A percentile compares a stretch with the other conserved stretches of the same genome.
Evolutionary conservation across 2,797 vertebrate genomes (phyloP).

Genomic region (Morelia viridis): DNA sequence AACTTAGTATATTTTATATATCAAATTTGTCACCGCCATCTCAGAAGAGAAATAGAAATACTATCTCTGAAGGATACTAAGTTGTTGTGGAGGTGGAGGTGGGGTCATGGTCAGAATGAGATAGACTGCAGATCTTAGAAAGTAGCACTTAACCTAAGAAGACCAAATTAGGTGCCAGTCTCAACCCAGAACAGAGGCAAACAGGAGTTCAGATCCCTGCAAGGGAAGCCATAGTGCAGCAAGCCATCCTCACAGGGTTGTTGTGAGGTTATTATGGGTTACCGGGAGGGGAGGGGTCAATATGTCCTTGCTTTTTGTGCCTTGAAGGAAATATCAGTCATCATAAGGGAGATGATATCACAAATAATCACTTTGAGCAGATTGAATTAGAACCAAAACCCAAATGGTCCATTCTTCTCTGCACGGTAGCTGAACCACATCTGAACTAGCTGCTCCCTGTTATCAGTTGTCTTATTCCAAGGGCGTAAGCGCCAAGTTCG

Average conservation of each 20-base stretch:
- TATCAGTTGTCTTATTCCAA: neutral
- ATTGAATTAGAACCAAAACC: neutral
- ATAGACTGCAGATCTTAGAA: neutral
- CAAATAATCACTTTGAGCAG: neutral
- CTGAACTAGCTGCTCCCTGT: neutral
- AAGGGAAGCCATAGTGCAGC: neutral
- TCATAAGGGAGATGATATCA: neutral
- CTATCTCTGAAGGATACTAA: neutral
- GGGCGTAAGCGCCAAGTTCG: too few relatives aligned
- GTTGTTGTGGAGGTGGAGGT: neutral
- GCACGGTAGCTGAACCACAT: neutral
- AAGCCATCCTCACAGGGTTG: neutral
- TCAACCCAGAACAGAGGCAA: neutral
- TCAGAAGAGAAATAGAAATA: neutral
- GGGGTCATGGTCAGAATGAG: neutral
- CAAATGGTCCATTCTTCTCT: neutral
- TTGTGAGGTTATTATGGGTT: neutral
- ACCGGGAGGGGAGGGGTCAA: neutral
- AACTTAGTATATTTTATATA: neutral
- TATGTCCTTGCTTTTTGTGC: neutral
- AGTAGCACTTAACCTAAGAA: neutral
- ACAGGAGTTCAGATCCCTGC: neutral
- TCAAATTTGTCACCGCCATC: too few relatives aligned
- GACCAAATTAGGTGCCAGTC: neutral
- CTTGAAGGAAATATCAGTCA: neutral